These are phyloP conservation scores for Meda fulgida DNA, from an alignment of 2,797 vertebrate genomes.

Conservation along the genomic window DNA sequence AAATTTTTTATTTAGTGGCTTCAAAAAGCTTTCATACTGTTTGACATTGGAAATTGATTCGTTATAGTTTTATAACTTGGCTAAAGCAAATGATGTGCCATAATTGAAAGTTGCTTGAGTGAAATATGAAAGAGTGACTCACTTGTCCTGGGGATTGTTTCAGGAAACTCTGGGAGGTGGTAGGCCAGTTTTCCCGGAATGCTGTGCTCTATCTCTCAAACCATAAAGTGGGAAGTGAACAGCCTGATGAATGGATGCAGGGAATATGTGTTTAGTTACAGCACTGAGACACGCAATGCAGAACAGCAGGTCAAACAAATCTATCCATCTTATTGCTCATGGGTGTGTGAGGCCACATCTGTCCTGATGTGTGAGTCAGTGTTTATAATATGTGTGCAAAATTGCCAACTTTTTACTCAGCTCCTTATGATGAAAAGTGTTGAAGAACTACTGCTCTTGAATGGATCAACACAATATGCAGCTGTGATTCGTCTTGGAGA, in stretches of 20 bases:
- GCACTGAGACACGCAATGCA: not conserved
- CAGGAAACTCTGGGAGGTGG: slow-evolving; percentile 45
- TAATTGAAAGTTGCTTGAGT: slow-evolving; percentile 23
- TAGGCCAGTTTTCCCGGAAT: slow-evolving; percentile 50
- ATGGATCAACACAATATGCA: not conserved
- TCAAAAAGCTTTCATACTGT: not conserved
- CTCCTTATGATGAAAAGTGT: slow-evolving; percentile 10
- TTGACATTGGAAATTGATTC: not conserved
- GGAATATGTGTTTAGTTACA: not conserved
- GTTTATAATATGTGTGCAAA: not conserved
- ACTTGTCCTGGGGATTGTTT: slow-evolving; percentile 56
- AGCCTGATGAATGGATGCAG: not conserved
- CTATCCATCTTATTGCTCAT: not conserved
- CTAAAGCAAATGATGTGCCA: not conserved
- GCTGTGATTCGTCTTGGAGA: not conserved
- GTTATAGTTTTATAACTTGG: not conserved
- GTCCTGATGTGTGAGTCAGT: slow-evolving; percentile 14
- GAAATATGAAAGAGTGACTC: slow-evolving; percentile 53
- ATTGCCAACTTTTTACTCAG: not conserved
- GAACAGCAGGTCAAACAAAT: not conserved
- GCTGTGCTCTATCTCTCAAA: slow-evolving; percentile 9
- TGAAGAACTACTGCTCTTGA: slow-evolving; percentile 1
- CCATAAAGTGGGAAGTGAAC: slow-evolving; percentile 13
- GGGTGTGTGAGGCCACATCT: not conserved
- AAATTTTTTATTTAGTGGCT: not conserved